Conservation (phyloP, 2,797 vertebrate species). For the Sebastes alutus region DNA sequence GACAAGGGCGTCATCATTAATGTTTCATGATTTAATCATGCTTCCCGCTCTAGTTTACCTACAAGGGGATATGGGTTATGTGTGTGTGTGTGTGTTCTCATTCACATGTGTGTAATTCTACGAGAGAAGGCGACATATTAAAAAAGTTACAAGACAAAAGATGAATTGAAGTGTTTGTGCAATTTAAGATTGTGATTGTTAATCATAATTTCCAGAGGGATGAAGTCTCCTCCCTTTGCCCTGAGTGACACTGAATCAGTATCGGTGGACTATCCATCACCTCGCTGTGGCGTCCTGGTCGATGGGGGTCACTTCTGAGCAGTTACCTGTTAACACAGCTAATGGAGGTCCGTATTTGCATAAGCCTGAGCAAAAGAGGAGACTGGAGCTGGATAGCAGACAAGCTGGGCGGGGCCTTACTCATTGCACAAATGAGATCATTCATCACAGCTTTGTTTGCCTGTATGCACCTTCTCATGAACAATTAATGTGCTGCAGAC, state of each 20-base stretch:
- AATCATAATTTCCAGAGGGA: slow-evolving; percentile 32
- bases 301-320: slow-evolving; percentile 66
- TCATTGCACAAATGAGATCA: slow-evolving; percentile 76
- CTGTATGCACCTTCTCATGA: slow-evolving; percentile 73
- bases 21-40: slow-evolving; percentile 71
- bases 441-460: slow-evolving; percentile 81
- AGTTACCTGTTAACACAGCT: slow-evolving; percentile 76
- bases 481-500: slow-evolving; percentile 77
- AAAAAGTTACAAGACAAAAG: slow-evolving; percentile 4
- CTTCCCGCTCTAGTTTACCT: slow-evolving; percentile 39
- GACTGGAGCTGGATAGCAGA: slow-evolving; percentile 48
- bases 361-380: slow-evolving; percentile 54
- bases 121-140: not conserved
- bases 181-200: slow-evolving; percentile 38
- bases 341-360: slow-evolving; percentile 75
- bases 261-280: slow-evolving; percentile 61
- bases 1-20: slow-evolving; percentile 59
- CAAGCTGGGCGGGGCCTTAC: slow-evolving; percentile 64
- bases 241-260: slow-evolving; percentile 38
- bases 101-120: slow-evolving; percentile 11
- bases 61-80: not conserved
- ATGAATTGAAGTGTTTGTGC: slow-evolving; percentile 23
- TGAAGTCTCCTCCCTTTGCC: slow-evolving; percentile 25
- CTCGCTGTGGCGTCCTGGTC: slow-evolving; percentile 37
- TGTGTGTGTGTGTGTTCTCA: slow-evolving; percentile 4